Conservation (phyloP, 1,140 invertebrate genomes). For the Dinothrombium tinctorium region DNA sequence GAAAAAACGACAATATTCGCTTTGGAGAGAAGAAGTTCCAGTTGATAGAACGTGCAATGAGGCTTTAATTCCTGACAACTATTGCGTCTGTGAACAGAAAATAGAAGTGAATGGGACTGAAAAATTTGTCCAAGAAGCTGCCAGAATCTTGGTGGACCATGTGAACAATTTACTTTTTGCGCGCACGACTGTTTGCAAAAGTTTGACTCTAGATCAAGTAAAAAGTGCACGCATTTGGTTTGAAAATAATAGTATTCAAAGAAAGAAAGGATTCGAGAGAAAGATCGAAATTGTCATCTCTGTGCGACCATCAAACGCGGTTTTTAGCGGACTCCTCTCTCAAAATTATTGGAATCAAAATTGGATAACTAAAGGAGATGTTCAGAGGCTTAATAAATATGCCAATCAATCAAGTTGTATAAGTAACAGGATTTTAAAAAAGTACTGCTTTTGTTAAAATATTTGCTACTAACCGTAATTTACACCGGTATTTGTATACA, state of each 20-base stretch:
- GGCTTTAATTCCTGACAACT: slow-evolving; percentile 6
- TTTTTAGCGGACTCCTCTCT: background rate
- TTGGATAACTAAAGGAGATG: background rate
- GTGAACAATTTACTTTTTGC: background rate
- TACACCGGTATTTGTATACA: no score
- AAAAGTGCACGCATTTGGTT: background rate
- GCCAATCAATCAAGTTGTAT: background rate
- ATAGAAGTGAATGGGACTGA: no score
- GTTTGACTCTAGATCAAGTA: background rate
- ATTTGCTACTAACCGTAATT: no score
- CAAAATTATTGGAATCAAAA: background rate
- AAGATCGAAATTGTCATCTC: background rate
- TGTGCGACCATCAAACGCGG: background rate
- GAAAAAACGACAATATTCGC: background rate
- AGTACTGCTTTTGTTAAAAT: slow-evolving; percentile 1
- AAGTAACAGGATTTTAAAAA: background rate
- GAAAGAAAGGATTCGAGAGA: background rate
- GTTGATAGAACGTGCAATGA: slow-evolving; percentile 5
- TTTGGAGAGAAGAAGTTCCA: slow-evolving; percentile 4
- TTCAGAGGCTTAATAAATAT: background rate
- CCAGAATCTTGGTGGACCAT: background rate
- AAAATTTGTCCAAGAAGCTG: background rate
- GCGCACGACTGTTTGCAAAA: background rate
- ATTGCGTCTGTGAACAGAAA: slow-evolving; percentile 7
- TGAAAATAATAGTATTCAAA: background rate